Conservation (phyloP, 2,113 vertebrate genomes). For the Nothoprocta pentlandii region DNA sequence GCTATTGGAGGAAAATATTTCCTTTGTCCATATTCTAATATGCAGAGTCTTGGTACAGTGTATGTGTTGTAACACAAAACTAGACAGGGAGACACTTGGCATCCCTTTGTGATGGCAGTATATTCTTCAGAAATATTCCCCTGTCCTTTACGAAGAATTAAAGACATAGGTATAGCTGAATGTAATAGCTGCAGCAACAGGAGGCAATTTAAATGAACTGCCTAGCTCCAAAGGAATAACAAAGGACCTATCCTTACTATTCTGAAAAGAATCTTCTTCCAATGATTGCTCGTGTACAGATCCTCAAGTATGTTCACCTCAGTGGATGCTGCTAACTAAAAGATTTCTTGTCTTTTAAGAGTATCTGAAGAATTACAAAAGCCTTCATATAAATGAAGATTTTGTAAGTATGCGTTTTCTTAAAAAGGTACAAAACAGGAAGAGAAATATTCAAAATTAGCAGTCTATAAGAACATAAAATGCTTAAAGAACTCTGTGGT, state of each 20-base stretch:
- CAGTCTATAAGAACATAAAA: neutral
- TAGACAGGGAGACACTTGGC: neutral
- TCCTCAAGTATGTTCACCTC: neutral
- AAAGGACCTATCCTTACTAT: neutral
- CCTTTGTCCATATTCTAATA: neutral
- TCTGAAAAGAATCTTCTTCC: neutral
- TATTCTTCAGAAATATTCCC: neutral
- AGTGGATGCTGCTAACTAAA: neutral
- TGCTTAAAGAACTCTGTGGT: neutral
- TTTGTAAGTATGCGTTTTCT: neutral
- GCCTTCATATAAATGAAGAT: neutral
- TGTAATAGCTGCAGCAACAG: neutral
- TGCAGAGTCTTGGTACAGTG: neutral
- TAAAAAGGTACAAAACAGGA: neutral
- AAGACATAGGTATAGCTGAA: neutral
- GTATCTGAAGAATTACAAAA: neutral
- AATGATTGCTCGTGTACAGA: neutral
- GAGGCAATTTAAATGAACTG: neutral
- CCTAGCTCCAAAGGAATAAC: neutral
- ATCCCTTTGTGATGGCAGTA: fast-evolving
- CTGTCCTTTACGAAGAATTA: neutral
- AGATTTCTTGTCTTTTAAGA: neutral
- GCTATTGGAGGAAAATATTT: neutral
- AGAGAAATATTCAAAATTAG: neutral
- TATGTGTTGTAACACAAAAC: neutral